These are phyloP conservation scores for Sorex araneus DNA, from an alignment of 2,113 vertebrate genomes.

Conservation along the genomic window DNA sequence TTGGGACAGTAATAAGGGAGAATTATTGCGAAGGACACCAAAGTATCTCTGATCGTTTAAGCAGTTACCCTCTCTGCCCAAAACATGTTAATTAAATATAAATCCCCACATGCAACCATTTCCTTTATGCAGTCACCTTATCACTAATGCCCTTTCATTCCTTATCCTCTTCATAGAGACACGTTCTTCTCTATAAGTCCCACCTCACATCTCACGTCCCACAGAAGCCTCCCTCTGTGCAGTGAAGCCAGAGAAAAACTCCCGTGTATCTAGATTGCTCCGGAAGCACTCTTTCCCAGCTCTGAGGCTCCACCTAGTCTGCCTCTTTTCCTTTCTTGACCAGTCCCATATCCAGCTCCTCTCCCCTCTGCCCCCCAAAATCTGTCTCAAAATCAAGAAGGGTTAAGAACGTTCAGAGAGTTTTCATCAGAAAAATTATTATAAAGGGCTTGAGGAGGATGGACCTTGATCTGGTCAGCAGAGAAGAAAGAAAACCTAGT, in stretches of 20 bases:
- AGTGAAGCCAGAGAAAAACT: slow-evolving; percentile 15
- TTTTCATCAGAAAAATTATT: slow-evolving; percentile 50
- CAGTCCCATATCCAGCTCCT: not conserved
- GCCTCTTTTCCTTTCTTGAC: not conserved
- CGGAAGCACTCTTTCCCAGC: not conserved
- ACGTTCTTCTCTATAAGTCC: not conserved
- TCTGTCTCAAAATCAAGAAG: slow-evolving; percentile 20
- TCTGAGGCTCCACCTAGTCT: not conserved
- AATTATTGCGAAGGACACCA: slow-evolving; percentile 39
- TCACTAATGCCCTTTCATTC: slow-evolving; percentile 1
- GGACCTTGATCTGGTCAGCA: slow-evolving; percentile 62
- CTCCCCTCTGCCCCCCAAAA: not conserved
- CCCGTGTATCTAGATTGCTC: not conserved
- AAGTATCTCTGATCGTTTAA: slow-evolving; percentile 6
- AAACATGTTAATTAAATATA: slow-evolving; percentile 58
- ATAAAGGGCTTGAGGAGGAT: not conserved
- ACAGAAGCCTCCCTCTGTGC: not conserved
- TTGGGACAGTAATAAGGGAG: slow-evolving; percentile 41
- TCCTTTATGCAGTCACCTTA: slow-evolving; percentile 17
- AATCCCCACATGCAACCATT: slow-evolving; percentile 49
- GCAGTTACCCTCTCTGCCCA: slow-evolving; percentile 35
- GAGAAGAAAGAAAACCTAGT: slow-evolving; percentile 35
- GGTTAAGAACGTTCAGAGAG: slow-evolving; percentile 11
- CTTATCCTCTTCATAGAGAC: not conserved
- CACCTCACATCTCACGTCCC: not conserved